Evolutionary conservation across 2,888 invertebrate genomes (phyloP), one percentile per base, ranked within the genome.

Genomic region (Dysmachus trigonus): DNA sequence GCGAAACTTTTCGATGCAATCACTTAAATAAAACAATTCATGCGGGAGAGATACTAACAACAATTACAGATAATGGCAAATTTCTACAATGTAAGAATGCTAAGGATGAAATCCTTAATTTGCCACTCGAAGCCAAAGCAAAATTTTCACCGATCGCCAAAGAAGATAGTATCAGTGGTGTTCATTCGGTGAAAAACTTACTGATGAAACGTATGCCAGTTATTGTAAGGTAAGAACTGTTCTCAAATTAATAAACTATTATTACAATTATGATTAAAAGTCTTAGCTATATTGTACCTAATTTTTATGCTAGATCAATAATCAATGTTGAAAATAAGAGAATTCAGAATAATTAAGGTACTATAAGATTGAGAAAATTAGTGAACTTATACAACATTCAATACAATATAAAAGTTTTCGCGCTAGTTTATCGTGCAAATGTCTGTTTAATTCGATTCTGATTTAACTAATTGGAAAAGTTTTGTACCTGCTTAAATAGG

Each of bases 121-220:
- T 98, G 88, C 95, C 96, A 87, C 94, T 97, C 91, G 98, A 98
- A 90, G 97, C 97, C 92, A 95, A 97, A 90, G 98, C 97, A 51
- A 95, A 97, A 90, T 98, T 98, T 93, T 98, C 98, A 89, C 97
- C 97, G 77, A 93, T 98, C 86, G 98, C 98, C 87, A 95, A 97
- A 90, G 97, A 97, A 92, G 97, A 97, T 90, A 98, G 97, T 92
- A 98, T 98, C 88, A 97, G 97, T 90, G 98, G 98, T 30, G 98
- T 98, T 22, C 98, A 98, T 92, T 96, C 97, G 88, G 97, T 98
- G 18, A 95, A 96, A 90, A 98, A 97, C 90, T 93, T 98, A 88
- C 93, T 98, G 86, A 95, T 96, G 88, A 98, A 98, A 92, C 94
- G 98, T 88, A 94, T 98, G 93, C 98, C 98, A 35, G 94, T 98